Evolutionary conservation across 23 tunicate genomes (phyloP).

Genomic region (Trididemnum clinides): DNA sequence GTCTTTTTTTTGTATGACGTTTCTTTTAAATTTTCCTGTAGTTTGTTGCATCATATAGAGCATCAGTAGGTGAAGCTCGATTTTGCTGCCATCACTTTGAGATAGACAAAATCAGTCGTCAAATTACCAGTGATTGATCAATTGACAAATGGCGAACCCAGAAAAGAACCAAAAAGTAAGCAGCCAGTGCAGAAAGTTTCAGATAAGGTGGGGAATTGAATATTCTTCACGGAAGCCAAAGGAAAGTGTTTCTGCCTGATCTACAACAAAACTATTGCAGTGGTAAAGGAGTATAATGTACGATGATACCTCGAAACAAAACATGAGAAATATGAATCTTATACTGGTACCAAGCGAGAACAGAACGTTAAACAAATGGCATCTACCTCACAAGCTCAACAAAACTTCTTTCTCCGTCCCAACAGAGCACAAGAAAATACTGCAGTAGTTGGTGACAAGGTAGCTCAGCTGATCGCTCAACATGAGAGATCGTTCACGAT

Average conservation of each 20-base stretch:
- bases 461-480: too few relatives aligned
- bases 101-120: too few relatives aligned
- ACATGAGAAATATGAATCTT: too few relatives aligned
- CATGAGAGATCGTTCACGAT: background rate
- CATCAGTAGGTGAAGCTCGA: too few relatives aligned
- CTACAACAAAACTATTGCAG: background rate
- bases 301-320: background rate
- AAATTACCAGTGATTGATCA: too few relatives aligned
- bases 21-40: too few relatives aligned
- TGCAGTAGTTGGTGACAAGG: background rate
- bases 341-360: too few relatives aligned
- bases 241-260: background rate
- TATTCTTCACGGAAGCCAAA: background rate
- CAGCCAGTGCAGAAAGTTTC: too few relatives aligned
- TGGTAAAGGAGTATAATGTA: background rate
- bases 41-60: too few relatives aligned
- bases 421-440: slow-evolving; percentile 10
- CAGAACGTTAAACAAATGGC: background rate
- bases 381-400: slow-evolving; percentile 4
- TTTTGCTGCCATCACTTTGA: too few relatives aligned
- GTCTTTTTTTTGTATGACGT: too few relatives aligned
- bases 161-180: background rate
- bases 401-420: slow-evolving; percentile 5
- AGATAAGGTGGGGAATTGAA: background rate
- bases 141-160: too few relatives aligned